Percentiles rank a stretch among this genome's conserved stretches.
These are phyloP conservation scores for Ataeniobius toweri DNA, from an alignment of 2,797 vertebrate genomes.

Conservation along the genomic window DNA sequence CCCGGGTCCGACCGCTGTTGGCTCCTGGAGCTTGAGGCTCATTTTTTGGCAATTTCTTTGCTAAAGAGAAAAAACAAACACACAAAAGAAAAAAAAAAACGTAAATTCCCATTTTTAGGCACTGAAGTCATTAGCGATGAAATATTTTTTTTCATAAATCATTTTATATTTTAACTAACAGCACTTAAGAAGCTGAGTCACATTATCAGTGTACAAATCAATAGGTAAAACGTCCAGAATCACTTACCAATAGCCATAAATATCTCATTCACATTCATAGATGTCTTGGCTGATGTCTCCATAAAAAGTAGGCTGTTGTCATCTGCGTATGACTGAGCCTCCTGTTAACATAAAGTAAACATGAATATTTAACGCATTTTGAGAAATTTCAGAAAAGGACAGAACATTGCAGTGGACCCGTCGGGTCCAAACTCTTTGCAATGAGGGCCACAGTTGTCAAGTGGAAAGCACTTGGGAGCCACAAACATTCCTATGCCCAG, in stretches of 20 bases:
- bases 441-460: not conserved
- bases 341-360: constrained; percentile 77
- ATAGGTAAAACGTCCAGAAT: not conserved
- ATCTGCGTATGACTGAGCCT: constrained; percentile 97
- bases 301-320: constrained; percentile 99
- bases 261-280: constrained; percentile 99
- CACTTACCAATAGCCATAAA: constrained; percentile 98
- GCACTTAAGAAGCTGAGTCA: not conserved
- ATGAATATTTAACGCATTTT: not conserved
- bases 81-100: not conserved
- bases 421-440: not conserved
- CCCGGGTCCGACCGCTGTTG: constrained; percentile 87
- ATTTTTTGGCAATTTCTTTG: constrained; percentile 96
- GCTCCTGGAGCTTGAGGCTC: constrained; percentile 90
- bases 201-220: not conserved
- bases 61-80: constrained; percentile 67
- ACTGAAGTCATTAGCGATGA: not conserved
- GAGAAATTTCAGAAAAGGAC: not conserved
- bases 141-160: not conserved
- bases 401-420: not conserved
- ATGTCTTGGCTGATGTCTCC: constrained; percentile 99
- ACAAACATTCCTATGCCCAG: not conserved
- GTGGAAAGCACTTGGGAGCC: not conserved
- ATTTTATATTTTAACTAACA: not conserved
- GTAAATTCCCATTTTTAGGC: not conserved